These are phyloP conservation scores for Embiotoca jacksoni DNA, from an alignment of 2,113 vertebrate species.

Conservation along the genomic window DNA sequence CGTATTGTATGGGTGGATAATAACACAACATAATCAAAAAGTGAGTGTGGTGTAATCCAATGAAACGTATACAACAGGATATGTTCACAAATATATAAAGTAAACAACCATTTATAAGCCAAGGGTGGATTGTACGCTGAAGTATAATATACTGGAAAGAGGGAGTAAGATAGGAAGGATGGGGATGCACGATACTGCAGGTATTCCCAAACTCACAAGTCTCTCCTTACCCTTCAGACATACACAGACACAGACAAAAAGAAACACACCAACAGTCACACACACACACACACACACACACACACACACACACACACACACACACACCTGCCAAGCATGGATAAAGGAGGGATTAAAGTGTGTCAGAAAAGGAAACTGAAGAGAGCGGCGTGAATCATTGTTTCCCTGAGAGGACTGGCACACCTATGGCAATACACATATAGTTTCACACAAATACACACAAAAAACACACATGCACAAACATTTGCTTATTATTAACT, in stretches of 20 bases:
- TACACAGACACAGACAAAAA: constrained; percentile 42
- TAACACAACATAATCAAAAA: constrained; percentile 50
- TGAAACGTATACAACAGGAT: constrained; percentile 24
- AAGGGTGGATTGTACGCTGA: constrained; percentile 18
- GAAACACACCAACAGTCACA: constrained; percentile 35
- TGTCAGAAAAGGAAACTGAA: constrained; percentile 69
- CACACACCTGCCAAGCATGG: constrained; percentile 73
- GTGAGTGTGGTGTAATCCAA: constrained; percentile 56
- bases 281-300: constrained; percentile 9
- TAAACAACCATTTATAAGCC: constrained; percentile 53
- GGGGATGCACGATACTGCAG: constrained; percentile 38
- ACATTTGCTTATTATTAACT: constrained; percentile 37
- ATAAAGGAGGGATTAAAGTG: constrained; percentile 76
- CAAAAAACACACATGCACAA: not conserved
- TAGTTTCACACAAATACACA: constrained; percentile 40
- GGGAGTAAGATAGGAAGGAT: constrained; percentile 32
- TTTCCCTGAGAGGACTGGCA: constrained; percentile 67
- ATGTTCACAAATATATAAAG: constrained; percentile 42
- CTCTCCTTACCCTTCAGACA: constrained; percentile 51
- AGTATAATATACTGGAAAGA: constrained; percentile 25
- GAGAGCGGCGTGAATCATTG: constrained; percentile 73
- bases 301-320: constrained; percentile 14
- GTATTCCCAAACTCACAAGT: constrained; percentile 58
- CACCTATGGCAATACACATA: constrained; percentile 60
- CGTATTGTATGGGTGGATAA: constrained; percentile 47